A percentile compares a stretch with the other conserved stretches of the same genome.
phyloP scores from a whole-genome alignment of 1,140 invertebrate species.

The Kradibia gibbosae region DNA sequence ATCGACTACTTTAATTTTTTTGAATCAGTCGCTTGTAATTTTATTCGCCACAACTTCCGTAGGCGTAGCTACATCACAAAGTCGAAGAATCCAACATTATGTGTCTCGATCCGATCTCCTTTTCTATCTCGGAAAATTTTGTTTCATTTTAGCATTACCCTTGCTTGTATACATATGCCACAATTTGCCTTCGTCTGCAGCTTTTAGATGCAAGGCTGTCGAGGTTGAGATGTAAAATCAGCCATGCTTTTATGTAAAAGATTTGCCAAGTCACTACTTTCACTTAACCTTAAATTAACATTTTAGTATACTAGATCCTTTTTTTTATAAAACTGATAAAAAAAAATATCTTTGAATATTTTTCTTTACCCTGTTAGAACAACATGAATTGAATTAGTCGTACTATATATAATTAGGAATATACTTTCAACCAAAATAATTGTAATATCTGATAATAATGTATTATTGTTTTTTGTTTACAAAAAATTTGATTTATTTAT shows the following conservation, averaged over 20 bases:
- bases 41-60: not conserved
- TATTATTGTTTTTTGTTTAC: too few species aligned
- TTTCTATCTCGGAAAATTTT: slow-evolving; percentile 12
- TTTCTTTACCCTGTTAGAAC: too few species aligned
- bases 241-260: not conserved
- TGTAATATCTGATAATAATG: too few species aligned
- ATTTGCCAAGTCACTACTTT: not conserved
- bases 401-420: too few species aligned
- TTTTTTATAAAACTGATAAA: too few species aligned
- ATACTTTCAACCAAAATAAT: too few species aligned
- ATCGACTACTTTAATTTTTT: not conserved
- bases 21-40: not conserved
- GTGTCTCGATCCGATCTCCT: slow-evolving; percentile 3
- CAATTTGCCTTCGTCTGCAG: not conserved
- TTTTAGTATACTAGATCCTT: too few species aligned
- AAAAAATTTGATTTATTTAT: too few species aligned
- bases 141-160: not conserved
- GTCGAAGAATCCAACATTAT: not conserved
- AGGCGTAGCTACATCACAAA: too few species aligned
- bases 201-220: not conserved
- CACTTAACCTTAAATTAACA: not conserved
- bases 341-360: too few species aligned
- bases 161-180: not conserved
- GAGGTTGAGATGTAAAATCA: not conserved
- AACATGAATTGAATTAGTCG: too few species aligned